Conservation (phyloP, 2,797 vertebrate species). For the Catamblyrhynchus diadema region DNA sequence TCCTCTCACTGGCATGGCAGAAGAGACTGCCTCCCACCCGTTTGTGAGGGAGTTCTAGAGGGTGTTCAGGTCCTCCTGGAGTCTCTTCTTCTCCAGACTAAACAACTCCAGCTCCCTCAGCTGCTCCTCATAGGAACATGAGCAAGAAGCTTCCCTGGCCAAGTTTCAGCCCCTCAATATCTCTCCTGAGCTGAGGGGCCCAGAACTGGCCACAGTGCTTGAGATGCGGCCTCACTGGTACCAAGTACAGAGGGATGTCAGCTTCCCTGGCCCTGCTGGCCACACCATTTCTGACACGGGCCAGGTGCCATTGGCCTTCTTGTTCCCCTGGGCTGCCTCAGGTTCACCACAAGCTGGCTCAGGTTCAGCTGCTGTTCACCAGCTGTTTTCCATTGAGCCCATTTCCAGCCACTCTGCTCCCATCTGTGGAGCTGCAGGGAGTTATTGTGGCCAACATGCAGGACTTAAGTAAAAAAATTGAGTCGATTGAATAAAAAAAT, state of each 20-base stretch:
- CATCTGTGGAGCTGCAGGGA: fast-evolving
- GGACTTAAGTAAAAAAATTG: neutral
- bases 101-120: neutral
- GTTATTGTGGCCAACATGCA: no score
- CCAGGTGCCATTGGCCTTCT: neutral
- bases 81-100: neutral
- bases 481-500: neutral
- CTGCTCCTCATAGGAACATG: neutral
- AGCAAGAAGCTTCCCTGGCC: neutral
- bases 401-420: neutral
- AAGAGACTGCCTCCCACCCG: neutral
- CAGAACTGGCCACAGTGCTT: fast-evolving
- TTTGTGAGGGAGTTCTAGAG: neutral
- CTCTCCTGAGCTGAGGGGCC: neutral
- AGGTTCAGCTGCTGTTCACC: neutral
- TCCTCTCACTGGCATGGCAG: neutral
- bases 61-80: fast-evolving
- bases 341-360: neutral
- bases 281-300: neutral
- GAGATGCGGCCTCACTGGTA: no score
- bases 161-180: neutral
- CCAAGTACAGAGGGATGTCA: neutral
- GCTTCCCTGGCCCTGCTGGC: neutral
- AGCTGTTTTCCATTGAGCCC: no score
- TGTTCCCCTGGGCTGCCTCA: neutral